Evolutionary conservation across 2,888 invertebrate species (phyloP).

Genomic region (Conchocele bisecta): DNA sequence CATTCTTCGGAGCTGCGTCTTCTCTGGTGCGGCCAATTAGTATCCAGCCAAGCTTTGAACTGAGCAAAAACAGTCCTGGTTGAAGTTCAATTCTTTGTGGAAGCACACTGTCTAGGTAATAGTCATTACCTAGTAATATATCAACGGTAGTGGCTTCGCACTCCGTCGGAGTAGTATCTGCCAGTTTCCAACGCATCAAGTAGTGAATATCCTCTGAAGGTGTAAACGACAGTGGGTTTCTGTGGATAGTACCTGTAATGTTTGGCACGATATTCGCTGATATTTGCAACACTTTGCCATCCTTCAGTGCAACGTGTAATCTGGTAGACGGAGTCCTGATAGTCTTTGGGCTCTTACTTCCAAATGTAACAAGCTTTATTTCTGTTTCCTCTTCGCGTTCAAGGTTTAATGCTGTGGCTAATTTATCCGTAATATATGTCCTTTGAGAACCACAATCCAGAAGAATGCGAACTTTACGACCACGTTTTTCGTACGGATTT

Average conservation of each 20-base stretch:
- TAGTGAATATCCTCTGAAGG: not conserved
- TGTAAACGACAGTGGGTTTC: not conserved
- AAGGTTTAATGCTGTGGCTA: not conserved
- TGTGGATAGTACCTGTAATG: not conserved
- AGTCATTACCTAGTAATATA: constrained; percentile 6
- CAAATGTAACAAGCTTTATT: not conserved
- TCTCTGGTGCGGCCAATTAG: not conserved
- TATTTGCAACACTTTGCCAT: not conserved
- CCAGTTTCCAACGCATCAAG: not conserved
- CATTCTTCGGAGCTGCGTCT: not conserved
- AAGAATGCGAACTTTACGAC: not conserved
- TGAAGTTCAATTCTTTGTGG: not conserved
- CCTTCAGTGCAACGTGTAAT: not conserved
- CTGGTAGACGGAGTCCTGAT: not conserved
- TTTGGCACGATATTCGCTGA: not conserved
- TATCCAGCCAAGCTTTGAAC: constrained; percentile 15
- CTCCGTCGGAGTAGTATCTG: not conserved
- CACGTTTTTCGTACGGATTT: constrained; percentile 7
- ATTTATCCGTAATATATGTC: not conserved
- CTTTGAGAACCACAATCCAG: constrained; percentile 3
- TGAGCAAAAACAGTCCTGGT: not conserved
- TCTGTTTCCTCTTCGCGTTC: not conserved
- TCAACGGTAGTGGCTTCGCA: constrained; percentile 1
- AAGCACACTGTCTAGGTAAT: constrained; percentile 5
- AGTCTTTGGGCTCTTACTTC: not conserved